Percentiles rank a stretch among this genome's conserved stretches.
phyloP scores from a whole-genome alignment of 64 coral and sea anemone species.

The Orbicella faveolata region DNA sequence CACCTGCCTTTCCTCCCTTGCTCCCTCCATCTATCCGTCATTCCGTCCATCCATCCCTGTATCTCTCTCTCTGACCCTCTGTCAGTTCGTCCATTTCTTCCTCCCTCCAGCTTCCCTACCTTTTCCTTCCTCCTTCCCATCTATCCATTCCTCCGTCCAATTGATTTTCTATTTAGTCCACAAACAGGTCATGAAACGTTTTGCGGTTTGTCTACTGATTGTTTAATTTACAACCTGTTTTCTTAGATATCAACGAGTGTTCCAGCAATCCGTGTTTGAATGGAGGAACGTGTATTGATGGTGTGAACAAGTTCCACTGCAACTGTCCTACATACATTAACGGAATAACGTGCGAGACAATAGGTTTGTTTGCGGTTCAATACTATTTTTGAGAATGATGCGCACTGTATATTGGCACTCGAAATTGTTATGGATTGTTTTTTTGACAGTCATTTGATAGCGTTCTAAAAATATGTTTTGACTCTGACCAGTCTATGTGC shows the following conservation, averaged over 20 bases:
- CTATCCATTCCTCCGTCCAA: background rate
- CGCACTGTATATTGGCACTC: too few species aligned
- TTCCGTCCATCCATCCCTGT: background rate
- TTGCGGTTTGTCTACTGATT: background rate
- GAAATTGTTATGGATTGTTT: too few species aligned
- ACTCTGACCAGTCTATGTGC: too few species aligned
- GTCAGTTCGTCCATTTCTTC: background rate
- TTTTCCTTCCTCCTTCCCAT: too few species aligned
- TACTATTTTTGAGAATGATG: too few species aligned
- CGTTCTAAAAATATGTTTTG: too few species aligned
- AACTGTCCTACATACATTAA: background rate
- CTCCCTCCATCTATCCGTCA: background rate
- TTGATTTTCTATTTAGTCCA: background rate
- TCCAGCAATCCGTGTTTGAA: slow-evolving; percentile 25
- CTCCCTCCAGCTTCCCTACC: background rate
- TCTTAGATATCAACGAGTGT: slow-evolving; percentile 31
- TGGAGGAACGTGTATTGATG: slow-evolving; percentile 26
- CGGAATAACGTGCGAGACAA: slow-evolving; percentile 8
- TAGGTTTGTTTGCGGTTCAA: background rate
- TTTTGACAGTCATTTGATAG: too few species aligned
- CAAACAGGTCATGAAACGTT: background rate
- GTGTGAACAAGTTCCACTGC: background rate
- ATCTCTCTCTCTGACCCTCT: background rate
- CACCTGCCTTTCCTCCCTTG: background rate
- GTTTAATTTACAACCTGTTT: background rate